phyloP scores from a whole-genome alignment of 2,888 invertebrate genomes.

The Eilema caniola region DNA sequence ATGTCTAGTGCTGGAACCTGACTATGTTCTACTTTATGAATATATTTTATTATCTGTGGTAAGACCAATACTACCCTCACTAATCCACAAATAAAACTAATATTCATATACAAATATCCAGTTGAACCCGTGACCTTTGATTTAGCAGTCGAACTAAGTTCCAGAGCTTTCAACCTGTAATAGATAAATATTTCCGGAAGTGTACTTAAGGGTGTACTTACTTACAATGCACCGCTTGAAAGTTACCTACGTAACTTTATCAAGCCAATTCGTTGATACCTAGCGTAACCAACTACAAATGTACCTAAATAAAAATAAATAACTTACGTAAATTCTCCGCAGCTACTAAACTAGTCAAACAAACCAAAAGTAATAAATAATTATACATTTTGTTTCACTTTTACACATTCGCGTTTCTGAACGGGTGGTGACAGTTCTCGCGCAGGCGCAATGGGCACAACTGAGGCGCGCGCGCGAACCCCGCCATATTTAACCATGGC shows the following conservation, averaged over 20 bases:
- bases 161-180: neutral
- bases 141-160: neutral
- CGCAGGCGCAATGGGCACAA: constrained; percentile 42
- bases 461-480: constrained; percentile 56
- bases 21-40: too few relatives aligned
- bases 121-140: neutral
- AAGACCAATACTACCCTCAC: too few relatives aligned
- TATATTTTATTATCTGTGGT: too few relatives aligned
- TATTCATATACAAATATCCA: too few relatives aligned
- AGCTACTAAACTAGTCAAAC: constrained; percentile 49
- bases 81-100: too few relatives aligned
- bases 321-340: constrained; percentile 62
- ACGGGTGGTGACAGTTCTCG: constrained; percentile 47
- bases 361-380: constrained; percentile 51
- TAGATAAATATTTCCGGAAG: constrained; percentile 10
- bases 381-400: constrained; percentile 52
- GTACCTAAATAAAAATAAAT: neutral
- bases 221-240: constrained; percentile 10
- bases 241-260: constrained; percentile 15
- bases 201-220: constrained; percentile 10
- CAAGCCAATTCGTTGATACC: constrained; percentile 13
- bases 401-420: constrained; percentile 42
- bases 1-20: too few relatives aligned
- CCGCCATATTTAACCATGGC: constrained; percentile 55
- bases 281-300: constrained; percentile 14